Conservation (phyloP, 2,113 vertebrate species). For the Sorex fumeus region DNA sequence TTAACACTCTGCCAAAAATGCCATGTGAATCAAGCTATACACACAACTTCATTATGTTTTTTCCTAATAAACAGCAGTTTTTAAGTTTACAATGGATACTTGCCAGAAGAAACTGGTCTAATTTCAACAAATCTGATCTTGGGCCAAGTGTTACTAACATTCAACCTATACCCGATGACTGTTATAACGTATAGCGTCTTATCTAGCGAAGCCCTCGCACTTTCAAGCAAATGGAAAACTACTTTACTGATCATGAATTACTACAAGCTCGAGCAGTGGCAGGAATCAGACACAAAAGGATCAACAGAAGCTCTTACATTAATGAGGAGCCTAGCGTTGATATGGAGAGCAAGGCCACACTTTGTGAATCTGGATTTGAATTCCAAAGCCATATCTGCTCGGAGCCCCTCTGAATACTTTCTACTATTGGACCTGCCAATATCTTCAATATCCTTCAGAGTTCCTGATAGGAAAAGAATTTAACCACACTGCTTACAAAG, state of each 20-base stretch:
- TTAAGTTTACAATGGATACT: constrained; percentile 69
- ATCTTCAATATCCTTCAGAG: neutral
- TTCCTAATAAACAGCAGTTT: constrained; percentile 71
- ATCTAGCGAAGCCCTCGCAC: constrained; percentile 41
- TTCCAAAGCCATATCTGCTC: neutral
- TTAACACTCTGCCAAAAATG: constrained; percentile 69
- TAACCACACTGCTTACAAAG: neutral
- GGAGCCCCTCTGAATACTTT: neutral
- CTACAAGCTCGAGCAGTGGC: neutral
- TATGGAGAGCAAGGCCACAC: neutral
- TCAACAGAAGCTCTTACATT: constrained; percentile 1
- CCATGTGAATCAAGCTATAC: constrained; percentile 64
- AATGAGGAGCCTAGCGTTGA: neutral
- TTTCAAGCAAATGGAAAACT: constrained; percentile 48
- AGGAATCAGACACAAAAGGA: constrained; percentile 7
- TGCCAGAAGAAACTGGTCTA: constrained; percentile 73
- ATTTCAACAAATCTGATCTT: constrained; percentile 73
- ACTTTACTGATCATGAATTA: neutral
- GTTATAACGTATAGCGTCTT: constrained; percentile 30
- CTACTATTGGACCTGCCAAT: too few relatives aligned
- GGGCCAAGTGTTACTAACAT: constrained; percentile 64
- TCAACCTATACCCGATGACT: constrained; percentile 47
- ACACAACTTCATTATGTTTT: constrained; percentile 62
- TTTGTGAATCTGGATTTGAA: neutral
- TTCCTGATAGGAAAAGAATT: neutral